Evolutionary conservation across 2,888 invertebrate species (phyloP).

Genomic region (Machimus rusticus): DNA sequence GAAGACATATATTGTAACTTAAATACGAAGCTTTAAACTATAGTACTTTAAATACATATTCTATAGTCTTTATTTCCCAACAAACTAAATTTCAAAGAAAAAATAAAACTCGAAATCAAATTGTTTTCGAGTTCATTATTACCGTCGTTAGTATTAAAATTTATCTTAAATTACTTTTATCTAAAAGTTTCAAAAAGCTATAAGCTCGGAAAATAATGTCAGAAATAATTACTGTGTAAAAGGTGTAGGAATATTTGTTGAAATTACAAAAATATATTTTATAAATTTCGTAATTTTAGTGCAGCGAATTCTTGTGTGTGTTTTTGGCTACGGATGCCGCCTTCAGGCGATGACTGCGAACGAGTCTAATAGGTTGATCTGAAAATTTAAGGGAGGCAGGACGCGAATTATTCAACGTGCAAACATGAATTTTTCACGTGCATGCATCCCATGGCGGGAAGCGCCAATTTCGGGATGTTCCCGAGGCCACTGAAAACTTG

Average conservation of each 20-base stretch:
- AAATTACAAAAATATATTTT: not conserved
- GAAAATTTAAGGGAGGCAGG: not conserved
- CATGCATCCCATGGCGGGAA: not conserved
- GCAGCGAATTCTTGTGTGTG: not conserved
- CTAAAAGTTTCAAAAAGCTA: no score
- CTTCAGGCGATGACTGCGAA: not conserved
- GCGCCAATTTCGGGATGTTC: not conserved
- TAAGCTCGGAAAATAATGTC: no score
- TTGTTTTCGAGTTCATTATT: no score
- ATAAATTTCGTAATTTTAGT: not conserved
- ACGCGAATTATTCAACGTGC: not conserved
- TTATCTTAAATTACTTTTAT: no score
- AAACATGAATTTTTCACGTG: not conserved
- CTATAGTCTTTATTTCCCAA: no score
- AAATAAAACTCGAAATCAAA: no score
- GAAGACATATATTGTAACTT: no score
- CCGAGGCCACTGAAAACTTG: not conserved
- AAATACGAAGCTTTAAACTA: no score
- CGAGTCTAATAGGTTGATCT: not conserved
- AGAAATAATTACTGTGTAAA: not conserved
- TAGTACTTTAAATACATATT: no score
- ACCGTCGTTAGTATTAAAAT: no score
- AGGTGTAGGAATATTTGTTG: not conserved
- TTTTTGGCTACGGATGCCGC: not conserved
- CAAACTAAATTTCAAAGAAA: no score